Evolutionary conservation across 2,113 vertebrate genomes (phyloP).

Genomic region (Chinchilla lanigera): DNA sequence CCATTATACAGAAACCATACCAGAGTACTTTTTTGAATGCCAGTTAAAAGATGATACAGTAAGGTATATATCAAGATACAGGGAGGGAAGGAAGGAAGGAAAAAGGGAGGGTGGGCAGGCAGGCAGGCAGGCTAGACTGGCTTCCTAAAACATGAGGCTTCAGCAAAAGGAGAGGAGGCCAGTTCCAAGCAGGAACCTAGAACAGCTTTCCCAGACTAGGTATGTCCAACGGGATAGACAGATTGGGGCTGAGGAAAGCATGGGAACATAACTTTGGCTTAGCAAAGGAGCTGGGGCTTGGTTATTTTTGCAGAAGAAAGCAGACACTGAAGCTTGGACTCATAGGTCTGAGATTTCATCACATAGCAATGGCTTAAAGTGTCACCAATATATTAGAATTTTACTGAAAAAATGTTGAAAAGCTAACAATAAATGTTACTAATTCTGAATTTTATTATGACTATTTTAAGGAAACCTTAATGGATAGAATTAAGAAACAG

Average conservation of each 20-base stretch:
- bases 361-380: no score
- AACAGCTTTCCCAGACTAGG: background rate
- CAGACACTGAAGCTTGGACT: background rate
- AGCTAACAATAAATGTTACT: background rate
- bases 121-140: background rate
- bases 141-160: background rate
- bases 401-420: background rate
- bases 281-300: background rate
- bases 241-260: background rate
- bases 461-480: conserved; percentile 94
- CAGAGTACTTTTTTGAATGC: background rate
- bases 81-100: background rate
- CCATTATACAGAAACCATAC: background rate
- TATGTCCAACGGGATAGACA: background rate
- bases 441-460: background rate
- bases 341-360: background rate
- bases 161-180: background rate
- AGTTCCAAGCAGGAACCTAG: background rate
- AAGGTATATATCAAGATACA: background rate
- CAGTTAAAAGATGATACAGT: background rate
- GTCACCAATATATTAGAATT: background rate
- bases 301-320: background rate
- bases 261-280: background rate
- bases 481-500: conserved; percentile 97
- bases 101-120: background rate